A percentile compares a stretch with the other conserved stretches of the same genome.
phyloP scores from a whole-genome alignment of 2,888 invertebrate species.

The Entomobrya multifasciata region DNA sequence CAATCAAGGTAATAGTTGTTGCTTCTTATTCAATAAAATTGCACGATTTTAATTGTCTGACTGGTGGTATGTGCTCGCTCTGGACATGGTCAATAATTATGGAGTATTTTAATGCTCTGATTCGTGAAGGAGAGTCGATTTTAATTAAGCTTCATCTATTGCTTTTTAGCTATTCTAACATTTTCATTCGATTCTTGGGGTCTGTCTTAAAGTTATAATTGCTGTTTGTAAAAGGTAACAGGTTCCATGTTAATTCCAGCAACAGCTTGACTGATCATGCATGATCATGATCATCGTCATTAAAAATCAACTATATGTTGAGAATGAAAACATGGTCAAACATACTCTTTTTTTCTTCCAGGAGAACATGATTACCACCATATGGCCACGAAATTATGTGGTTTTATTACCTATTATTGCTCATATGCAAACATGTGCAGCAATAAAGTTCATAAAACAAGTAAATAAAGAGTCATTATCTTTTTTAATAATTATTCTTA shows the following conservation, averaged over 20 bases:
- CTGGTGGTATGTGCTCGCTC: not conserved
- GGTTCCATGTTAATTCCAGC: slow-evolving; percentile 17
- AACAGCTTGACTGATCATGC: not conserved
- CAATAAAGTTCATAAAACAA: slow-evolving; percentile 44
- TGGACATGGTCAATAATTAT: not conserved
- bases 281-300: not conserved
- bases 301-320: slow-evolving; percentile 6
- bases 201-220: slow-evolving; percentile 36
- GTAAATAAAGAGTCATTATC: slow-evolving; percentile 33
- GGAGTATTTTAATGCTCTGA: no score
- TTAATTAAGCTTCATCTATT: slow-evolving; percentile 18
- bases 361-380: slow-evolving; percentile 26
- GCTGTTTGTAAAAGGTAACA: slow-evolving; percentile 3
- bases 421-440: slow-evolving; percentile 30
- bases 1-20: slow-evolving; percentile 3
- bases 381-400: slow-evolving; percentile 30
- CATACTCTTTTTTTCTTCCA: slow-evolving; percentile 37
- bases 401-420: not conserved
- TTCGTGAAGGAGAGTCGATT: no score
- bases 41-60: not conserved
- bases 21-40: not conserved
- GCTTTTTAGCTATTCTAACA: not conserved
- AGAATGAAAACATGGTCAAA: slow-evolving; percentile 43
- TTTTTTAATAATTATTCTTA: not conserved
- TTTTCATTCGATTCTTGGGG: not conserved